phyloP scores from a whole-genome alignment of 2,888 invertebrate species.

The Augochlorella aurata region DNA sequence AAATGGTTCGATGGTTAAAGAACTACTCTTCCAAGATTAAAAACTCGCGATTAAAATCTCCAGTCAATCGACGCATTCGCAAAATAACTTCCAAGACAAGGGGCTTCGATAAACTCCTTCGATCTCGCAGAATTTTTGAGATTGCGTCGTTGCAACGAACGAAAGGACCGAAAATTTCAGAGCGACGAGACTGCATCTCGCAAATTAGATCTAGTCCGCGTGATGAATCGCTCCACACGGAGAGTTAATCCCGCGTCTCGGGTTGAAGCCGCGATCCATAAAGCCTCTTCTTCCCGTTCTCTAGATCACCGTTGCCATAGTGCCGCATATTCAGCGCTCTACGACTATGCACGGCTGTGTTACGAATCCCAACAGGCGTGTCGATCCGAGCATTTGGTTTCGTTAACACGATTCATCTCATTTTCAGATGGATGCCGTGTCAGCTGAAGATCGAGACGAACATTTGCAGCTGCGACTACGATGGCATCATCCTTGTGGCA shows the following conservation, averaged over 20 bases:
- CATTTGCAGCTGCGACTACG: constrained; percentile 84
- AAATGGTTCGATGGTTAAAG: too few relatives aligned
- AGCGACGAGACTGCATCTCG: background rate
- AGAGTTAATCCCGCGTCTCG: constrained; percentile 11
- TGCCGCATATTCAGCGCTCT: background rate
- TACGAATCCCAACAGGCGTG: background rate
- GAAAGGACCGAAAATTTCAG: background rate
- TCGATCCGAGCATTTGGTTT: background rate
- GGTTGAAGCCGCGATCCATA: background rate
- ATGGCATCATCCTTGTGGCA: constrained; percentile 85
- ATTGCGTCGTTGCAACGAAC: background rate
- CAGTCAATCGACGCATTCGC: too few relatives aligned
- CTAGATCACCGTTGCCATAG: background rate
- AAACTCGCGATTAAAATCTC: too few relatives aligned
- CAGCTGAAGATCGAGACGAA: constrained; percentile 79
- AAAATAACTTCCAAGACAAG: too few relatives aligned
- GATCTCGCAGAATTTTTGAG: background rate
- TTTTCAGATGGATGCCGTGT: constrained; percentile 79
- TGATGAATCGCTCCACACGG: constrained; percentile 1
- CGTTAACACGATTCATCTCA: constrained; percentile 46
- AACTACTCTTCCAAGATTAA: too few relatives aligned
- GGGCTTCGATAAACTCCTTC: background rate
- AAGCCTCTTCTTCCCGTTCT: background rate
- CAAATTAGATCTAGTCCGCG: background rate
- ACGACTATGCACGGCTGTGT: constrained; percentile 26